A percentile compares a stretch with the other conserved stretches of the same genome.
Evolutionary conservation across 2,113 vertebrate species (phyloP).

Genomic region (Sylvilagus bachmani): DNA sequence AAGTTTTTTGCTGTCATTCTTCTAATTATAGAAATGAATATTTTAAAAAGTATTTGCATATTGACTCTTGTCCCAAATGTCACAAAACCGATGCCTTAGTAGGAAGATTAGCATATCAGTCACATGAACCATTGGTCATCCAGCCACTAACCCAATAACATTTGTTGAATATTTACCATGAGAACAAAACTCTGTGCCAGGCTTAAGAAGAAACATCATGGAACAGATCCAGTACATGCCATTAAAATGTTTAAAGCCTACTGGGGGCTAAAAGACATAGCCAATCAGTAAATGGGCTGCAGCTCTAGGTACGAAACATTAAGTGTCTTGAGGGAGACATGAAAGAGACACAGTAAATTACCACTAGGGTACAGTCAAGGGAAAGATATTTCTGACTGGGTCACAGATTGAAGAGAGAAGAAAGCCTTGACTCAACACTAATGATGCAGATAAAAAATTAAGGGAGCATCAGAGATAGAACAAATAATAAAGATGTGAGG

Average conservation of each 20-base stretch:
- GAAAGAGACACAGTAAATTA: neutral
- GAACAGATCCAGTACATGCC: neutral
- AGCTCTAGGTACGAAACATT: neutral
- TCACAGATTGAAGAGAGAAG: neutral
- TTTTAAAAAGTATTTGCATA: conserved; percentile 28
- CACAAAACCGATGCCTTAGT: neutral
- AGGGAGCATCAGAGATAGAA: neutral
- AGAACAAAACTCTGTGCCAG: neutral
- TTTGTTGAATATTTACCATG: neutral
- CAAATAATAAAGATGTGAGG: neutral
- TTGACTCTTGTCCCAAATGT: neutral
- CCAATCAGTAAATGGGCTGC: neutral
- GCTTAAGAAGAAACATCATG: neutral
- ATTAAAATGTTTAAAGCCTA: neutral
- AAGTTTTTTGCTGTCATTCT: neutral
- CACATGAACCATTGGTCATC: neutral
- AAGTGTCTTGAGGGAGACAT: neutral
- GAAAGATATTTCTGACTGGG: neutral
- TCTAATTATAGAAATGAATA: neutral
- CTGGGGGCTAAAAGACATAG: neutral
- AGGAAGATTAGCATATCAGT: neutral
- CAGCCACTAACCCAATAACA: neutral
- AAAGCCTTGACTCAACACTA: neutral
- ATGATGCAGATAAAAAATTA: neutral
- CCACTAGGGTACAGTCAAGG: neutral